Evolutionary conservation across 2,888 invertebrate species (phyloP), one percentile per base, ranked within the genome.

Genomic region (Drosophila fulvimacula): DNA sequence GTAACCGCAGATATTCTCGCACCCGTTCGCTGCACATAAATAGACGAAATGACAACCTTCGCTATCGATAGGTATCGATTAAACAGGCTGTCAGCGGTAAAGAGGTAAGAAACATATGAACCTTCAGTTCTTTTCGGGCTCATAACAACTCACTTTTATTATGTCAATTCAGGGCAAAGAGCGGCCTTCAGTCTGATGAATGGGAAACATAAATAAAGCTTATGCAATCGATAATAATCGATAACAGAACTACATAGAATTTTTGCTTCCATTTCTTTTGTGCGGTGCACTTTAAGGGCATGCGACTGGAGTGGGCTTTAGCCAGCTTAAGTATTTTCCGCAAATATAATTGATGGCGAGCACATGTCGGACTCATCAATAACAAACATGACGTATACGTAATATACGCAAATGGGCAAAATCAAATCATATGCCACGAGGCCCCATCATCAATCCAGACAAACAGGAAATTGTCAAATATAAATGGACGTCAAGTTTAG

Each of bases 401-500:
- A 71, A 80, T 86, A 61, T 81, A 80, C 69, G 82, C 71, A 87
- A 86, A 83, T 83, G 72, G 68, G 69, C 68, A 59, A 69, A 80
- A 82, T 76, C 73, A 86, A 70, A 76, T 87, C 80, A 79, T 77
- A 67, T 63, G 63, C 65, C 69, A 59, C 59, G 80, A 65, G 65
- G 67, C 71, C 61, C 62, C 56, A 73, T 67, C 86, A 82, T 86
- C 81, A 86, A 82, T 82, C 68, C 79, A 70, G 69, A 65, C 34
- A 58, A 58, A 69, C 72, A 73, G 71, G 71, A 84, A 88, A 85
- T 82, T 85, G 84, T 85, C 88, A 88, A 85, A 82, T 82, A 82
- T 88, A 82, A 85, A 88, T 82, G 77, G 79, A 70, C 81, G 65
- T 79, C 84, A 73, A 84, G 72, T 73, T 6, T 13, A 13, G 13